Evolutionary conservation across 2,888 invertebrate genomes (phyloP).

Genomic region (Drosophila pegasa): DNA sequence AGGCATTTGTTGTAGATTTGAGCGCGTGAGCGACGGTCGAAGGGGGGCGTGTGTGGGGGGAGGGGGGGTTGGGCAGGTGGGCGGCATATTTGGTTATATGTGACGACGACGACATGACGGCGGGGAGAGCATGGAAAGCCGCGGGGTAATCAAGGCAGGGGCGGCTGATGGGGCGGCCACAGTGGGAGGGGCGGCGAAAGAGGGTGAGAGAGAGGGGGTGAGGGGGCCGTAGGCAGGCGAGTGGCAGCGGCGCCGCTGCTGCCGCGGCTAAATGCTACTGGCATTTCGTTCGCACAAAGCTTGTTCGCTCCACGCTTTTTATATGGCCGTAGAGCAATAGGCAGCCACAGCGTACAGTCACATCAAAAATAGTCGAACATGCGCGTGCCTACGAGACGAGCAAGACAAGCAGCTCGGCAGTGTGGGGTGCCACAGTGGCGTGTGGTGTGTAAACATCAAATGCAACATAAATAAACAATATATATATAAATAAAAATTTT

Average conservation of each 20-base stretch:
- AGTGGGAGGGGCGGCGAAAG: background rate
- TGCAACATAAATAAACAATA: background rate
- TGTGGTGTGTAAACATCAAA: conserved; percentile 4
- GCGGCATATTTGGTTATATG: conserved; percentile 61
- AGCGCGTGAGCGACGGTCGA: conserved; percentile 38
- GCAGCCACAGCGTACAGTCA: conserved; percentile 69
- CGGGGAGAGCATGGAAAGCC: conserved; percentile 20
- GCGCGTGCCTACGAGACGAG: conserved; percentile 57
- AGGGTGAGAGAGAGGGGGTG: background rate
- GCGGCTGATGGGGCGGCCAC: background rate
- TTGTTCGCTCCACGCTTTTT: conserved; percentile 77
- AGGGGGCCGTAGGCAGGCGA: conserved; percentile 5
- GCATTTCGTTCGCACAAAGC: conserved; percentile 79
- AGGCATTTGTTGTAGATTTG: conserved; percentile 54
- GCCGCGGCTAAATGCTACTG: conserved; percentile 77
- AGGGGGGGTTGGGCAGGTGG: conserved; percentile 41
- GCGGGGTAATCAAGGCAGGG: conserved; percentile 28
- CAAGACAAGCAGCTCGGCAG: conserved; percentile 7
- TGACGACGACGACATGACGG: conserved; percentile 46
- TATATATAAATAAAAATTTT: background rate
- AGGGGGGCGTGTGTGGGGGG: background rate
- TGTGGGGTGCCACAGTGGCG: conserved; percentile 17
- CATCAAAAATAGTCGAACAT: conserved; percentile 78
- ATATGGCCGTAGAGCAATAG: conserved; percentile 72
- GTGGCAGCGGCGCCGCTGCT: conserved; percentile 60